These are phyloP conservation scores for Aulostomus chinensis DNA, from an alignment of 2,797 vertebrate species.

Conservation along the genomic window DNA sequence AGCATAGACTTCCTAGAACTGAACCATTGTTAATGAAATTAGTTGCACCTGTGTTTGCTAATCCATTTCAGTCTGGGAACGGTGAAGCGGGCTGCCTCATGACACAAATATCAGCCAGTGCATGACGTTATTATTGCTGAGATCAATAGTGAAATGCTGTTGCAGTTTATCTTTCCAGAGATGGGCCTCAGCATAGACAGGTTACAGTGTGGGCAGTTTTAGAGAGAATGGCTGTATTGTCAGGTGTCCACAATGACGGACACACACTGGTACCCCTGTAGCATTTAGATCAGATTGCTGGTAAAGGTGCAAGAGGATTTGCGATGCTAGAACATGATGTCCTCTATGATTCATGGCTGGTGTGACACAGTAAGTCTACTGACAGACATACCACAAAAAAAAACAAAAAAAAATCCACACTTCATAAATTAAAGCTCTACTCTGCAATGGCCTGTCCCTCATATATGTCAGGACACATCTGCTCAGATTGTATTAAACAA, in stretches of 20 bases:
- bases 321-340: constrained; percentile 35
- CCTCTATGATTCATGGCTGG: constrained; percentile 44
- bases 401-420: constrained; percentile 29
- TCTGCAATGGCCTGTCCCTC: background rate
- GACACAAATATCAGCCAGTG: too few relatives aligned
- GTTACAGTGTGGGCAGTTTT: constrained; percentile 8
- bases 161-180: background rate
- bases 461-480: background rate
- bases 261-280: background rate
- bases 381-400: too few relatives aligned
- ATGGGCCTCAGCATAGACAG: background rate
- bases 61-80: background rate
- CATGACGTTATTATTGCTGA: background rate
- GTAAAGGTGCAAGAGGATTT: constrained; percentile 42
- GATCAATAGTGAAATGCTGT: background rate
- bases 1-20: background rate
- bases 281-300: constrained; percentile 14
- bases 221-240: background rate
- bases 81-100: too few relatives aligned
- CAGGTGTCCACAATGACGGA: constrained; percentile 14
- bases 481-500: too few relatives aligned
- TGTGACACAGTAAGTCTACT: constrained; percentile 11
- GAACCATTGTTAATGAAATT: background rate
- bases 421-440: constrained; percentile 25
- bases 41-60: background rate